Conservation (phyloP, 2,888 invertebrate genomes). For the Euproctis similis region DNA sequence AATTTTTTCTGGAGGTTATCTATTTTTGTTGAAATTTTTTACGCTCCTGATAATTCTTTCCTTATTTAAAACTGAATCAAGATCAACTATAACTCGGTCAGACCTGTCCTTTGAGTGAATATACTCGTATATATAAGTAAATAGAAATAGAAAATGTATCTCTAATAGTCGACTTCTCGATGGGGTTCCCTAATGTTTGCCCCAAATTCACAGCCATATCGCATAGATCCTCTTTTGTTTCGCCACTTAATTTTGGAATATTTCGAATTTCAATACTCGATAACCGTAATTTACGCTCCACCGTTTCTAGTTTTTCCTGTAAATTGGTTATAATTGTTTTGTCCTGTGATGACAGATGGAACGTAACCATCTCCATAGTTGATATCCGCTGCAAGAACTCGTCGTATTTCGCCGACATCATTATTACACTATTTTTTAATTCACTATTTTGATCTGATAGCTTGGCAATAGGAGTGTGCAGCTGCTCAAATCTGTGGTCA, state of each 20-base stretch:
- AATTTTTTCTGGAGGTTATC: too few species aligned
- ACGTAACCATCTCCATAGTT: not conserved
- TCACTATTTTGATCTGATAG: not conserved
- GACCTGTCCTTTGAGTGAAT: not conserved
- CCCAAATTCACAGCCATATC: not conserved
- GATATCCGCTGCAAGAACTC: not conserved
- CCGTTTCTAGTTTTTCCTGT: conserved; percentile 1
- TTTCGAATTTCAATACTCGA: conserved; percentile 9
- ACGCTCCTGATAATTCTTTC: too few species aligned
- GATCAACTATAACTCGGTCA: too few species aligned
- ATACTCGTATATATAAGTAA: too few species aligned
- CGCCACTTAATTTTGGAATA: conserved; percentile 3
- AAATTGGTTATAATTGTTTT: not conserved
- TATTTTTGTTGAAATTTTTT: too few species aligned
- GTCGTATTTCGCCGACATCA: not conserved
- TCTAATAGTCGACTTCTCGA: not conserved
- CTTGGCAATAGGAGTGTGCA: too few species aligned
- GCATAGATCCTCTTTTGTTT: not conserved
- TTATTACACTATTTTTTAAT: not conserved
- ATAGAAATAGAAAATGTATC: too few species aligned
- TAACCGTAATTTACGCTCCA: conserved; percentile 4
- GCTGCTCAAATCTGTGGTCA: not conserved
- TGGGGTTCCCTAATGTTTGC: not conserved
- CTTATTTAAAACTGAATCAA: too few species aligned
- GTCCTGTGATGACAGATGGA: too few species aligned